Evolutionary conservation across 2,113 vertebrate genomes (phyloP).

Genomic region (Chrysemys picta): DNA sequence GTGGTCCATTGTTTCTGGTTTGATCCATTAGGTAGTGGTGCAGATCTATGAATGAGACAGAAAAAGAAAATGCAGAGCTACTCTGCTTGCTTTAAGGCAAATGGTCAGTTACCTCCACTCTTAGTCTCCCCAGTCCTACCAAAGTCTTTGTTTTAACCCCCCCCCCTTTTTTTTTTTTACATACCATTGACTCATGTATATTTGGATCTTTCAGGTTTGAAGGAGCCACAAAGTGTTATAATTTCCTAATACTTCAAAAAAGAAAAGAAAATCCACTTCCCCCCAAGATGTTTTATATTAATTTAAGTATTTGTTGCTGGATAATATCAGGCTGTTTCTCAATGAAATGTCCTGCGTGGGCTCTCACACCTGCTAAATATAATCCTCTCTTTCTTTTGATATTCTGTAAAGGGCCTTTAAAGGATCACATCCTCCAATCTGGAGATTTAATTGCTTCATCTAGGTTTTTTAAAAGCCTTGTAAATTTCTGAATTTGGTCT

Average conservation of each 20-base stretch:
- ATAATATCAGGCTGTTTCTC: slow-evolving; percentile 79
- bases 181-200: slow-evolving; percentile 66
- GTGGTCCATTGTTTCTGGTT: neutral
- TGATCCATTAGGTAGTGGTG: neutral
- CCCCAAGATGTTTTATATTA: slow-evolving; percentile 84
- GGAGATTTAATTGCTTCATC: slow-evolving; percentile 84
- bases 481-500: slow-evolving; percentile 79
- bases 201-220: slow-evolving; percentile 64
- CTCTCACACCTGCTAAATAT: slow-evolving; percentile 87
- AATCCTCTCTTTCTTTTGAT: slow-evolving; percentile 84
- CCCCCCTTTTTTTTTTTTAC: slow-evolving; percentile 45
- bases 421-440: slow-evolving; percentile 83
- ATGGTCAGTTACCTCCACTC: neutral
- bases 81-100: neutral
- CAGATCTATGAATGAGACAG: neutral
- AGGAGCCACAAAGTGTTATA: slow-evolving; percentile 63
- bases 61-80: neutral
- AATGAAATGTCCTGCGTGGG: slow-evolving; percentile 77
- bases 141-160: neutral
- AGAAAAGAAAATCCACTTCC: slow-evolving; percentile 66
- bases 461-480: slow-evolving; percentile 80
- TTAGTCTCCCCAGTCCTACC: neutral
- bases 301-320: slow-evolving; percentile 84
- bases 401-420: slow-evolving; percentile 82
- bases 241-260: slow-evolving; percentile 69